Evolutionary conservation across 2,113 vertebrate species (phyloP).

Genomic region (Poeciliopsis occidentalis): DNA sequence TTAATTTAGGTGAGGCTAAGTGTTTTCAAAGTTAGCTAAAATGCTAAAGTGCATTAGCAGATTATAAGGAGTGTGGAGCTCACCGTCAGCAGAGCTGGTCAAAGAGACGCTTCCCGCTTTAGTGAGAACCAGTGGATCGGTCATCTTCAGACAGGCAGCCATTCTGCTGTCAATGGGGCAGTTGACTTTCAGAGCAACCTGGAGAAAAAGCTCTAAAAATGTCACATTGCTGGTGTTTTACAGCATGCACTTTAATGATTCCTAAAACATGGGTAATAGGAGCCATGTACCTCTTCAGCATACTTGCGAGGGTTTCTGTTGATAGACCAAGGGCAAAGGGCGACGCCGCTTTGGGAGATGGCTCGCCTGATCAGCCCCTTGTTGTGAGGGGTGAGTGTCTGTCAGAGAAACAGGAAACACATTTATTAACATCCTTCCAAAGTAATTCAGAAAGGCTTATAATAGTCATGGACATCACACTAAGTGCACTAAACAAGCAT

Average conservation of each 20-base stretch:
- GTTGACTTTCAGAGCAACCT: constrained; percentile 86
- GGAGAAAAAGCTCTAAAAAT: constrained; percentile 3
- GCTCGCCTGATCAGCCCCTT: constrained; percentile 89
- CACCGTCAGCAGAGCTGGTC: constrained; percentile 69
- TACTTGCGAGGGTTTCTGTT: constrained; percentile 82
- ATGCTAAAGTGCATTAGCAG: no score
- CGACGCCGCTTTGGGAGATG: constrained; percentile 91
- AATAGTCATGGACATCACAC: no score
- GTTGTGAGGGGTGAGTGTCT: constrained; percentile 89
- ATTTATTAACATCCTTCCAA: no score
- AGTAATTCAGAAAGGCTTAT: no score
- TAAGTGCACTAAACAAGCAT: no score
- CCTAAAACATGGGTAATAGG: not conserved
- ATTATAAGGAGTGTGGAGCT: constrained; percentile 2
- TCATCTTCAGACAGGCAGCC: constrained; percentile 83
- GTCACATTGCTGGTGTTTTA: not conserved
- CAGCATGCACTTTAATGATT: no score
- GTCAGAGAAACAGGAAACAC: not conserved
- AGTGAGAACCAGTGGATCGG: constrained; percentile 80
- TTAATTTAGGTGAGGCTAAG: no score
- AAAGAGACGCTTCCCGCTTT: constrained; percentile 80
- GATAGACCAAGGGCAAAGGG: constrained; percentile 85
- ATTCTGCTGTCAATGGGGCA: constrained; percentile 82
- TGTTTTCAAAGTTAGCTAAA: no score
- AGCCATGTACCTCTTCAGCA: constrained; percentile 80